Evolutionary conservation across 2,888 invertebrate genomes (phyloP), one percentile per base, ranked within the genome.

Genomic region (Netelia fuscicornis): DNA sequence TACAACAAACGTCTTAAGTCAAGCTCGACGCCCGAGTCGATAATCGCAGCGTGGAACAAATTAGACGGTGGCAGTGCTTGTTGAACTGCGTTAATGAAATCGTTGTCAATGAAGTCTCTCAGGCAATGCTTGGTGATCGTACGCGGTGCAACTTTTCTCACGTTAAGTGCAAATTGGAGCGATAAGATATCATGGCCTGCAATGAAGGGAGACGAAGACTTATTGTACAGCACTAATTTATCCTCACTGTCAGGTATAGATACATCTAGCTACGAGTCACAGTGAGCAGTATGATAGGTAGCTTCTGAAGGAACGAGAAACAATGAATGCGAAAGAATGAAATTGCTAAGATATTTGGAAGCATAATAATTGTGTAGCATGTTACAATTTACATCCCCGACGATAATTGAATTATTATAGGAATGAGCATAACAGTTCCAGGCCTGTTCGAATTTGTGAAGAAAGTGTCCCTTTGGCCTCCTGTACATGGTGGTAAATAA

Each of bases 161-260:
- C 17, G 9, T 0, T 2, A 54, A 3, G 0, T 17, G 25, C 25
- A 54, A 10, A 2, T 8, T 0, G 30, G 3, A 6, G 5, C 17
- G 10, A 75, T 3, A 17, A 3, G 30, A 76, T 6, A 72, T 80
- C 79, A 23, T 80, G 79, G 1, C 72, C 79, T 6, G 44, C 70
- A 48, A 80, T 80, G 30, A 72, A 72, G 0, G 80, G 79, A n/a
- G 52, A 9, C 2, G 23, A 13, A 0, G 79, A 62, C 30, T 72
- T 72, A 2, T 6, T 10, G n/a, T 52, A 72, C 9, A 3, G 9
- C 9, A 10, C 0, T 0, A 71, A 2, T 11, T 80, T 80, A 1
- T 80, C 72, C 0, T 1, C 9, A 30, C 20, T 62, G 11, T 79
- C 79, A 2, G 52, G 10, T 37, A 65, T 62, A 13, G 60, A 42